Evolutionary conservation across 1,140 invertebrate species (phyloP).

Genomic region (Drosophila jambulina): DNA sequence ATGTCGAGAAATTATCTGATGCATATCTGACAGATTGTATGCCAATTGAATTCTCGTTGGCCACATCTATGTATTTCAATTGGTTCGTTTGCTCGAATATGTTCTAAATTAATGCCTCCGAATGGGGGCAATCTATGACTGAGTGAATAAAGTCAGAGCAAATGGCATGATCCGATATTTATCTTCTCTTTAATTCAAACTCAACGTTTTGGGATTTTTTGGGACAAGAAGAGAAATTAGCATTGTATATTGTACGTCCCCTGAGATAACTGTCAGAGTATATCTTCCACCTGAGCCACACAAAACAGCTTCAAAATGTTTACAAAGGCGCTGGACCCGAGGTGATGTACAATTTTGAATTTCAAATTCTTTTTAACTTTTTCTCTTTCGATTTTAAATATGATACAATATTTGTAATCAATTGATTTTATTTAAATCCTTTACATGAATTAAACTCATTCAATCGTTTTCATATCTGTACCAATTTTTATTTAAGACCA

Average conservation of each 20-base stretch:
- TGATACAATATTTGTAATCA: too few species aligned
- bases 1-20: constrained; percentile 33
- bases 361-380: not conserved
- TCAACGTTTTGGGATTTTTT: not conserved
- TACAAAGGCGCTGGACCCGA: too few species aligned
- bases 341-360: too few species aligned
- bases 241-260: not conserved
- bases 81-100: constrained; percentile 60
- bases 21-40: constrained; percentile 35
- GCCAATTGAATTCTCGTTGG: constrained; percentile 67
- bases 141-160: not conserved
- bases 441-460: not conserved
- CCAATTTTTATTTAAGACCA: not conserved
- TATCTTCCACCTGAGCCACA: not conserved
- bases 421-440: too few species aligned
- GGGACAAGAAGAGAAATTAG: not conserved
- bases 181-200: not conserved
- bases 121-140: constrained; percentile 5
- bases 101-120: constrained; percentile 48
- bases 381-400: not conserved
- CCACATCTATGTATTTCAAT: constrained; percentile 54
- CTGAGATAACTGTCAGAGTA: not conserved
- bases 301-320: too few species aligned
- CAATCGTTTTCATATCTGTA: not conserved
- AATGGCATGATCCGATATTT: constrained; percentile 4